Conservation (phyloP, 2,113 vertebrate genomes). For the rat (Rattus norvegicus) region DNA sequence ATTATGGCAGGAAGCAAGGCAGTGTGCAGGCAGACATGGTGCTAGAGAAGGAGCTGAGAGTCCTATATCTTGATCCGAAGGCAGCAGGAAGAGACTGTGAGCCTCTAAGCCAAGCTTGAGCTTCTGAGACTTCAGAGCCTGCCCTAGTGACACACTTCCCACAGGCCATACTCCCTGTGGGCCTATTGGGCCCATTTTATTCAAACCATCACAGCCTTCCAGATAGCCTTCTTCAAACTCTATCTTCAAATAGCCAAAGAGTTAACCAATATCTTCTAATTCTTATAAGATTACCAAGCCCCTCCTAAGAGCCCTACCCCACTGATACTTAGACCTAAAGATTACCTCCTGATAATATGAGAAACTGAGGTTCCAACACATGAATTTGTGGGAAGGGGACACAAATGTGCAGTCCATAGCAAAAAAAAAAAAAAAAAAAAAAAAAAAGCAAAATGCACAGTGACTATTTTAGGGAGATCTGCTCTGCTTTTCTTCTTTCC, state of each 20-base stretch:
- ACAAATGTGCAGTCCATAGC: not conserved
- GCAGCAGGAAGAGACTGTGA: not conserved
- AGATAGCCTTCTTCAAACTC: not conserved
- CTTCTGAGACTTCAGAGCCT: not conserved
- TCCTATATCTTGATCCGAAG: not conserved
- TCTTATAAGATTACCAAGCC: not conserved
- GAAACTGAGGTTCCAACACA: not conserved
- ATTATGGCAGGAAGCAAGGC: not conserved
- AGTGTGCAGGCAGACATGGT: not conserved
- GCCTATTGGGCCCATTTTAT: not conserved
- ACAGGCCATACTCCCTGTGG: not conserved
- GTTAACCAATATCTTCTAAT: not conserved
- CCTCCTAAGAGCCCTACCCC: not conserved
- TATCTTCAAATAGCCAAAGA: not conserved
- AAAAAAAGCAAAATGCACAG: not conserved
- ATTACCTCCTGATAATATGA: not conserved
- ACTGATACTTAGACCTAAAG: not conserved
- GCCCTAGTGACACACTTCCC: not conserved
- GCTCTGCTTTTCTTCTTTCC: not conserved
- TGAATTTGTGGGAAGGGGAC: not conserved
- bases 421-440: not conserved
- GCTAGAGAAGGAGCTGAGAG: not conserved
- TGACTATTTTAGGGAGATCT: not conserved
- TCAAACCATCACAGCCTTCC: not conserved
- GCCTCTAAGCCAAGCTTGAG: not conserved